Evolutionary conservation across 2,888 invertebrate species (phyloP), one percentile per base, ranked within the genome.

Genomic region (Mechanitis messenoides): DNA sequence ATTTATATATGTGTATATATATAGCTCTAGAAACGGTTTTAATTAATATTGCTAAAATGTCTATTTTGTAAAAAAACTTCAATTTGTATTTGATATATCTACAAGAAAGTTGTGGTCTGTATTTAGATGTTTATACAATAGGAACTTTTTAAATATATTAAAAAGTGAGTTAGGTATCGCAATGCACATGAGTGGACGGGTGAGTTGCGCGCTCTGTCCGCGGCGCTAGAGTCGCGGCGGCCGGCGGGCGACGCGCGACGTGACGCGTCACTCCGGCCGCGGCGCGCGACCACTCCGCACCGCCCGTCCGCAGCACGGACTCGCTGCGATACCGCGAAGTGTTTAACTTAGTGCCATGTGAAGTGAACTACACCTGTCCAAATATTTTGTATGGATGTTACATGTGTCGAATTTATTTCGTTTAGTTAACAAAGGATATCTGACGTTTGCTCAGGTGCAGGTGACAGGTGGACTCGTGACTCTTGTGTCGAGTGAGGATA

Each of bases 251-350:
- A 45, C 56, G 56, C 42, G 20, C 53, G 58, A 50, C 58, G 58
- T 53, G 58, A 53, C 85, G 84, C 87, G 87, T 82, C 88, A 89
- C 76, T 87, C 86, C 85, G 85, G 84, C 87, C 87, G 87, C 85
- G 87, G 84, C 87, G 82, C 82, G 87, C 87, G 81, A 78, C 79
- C 76, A 69, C 72, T 72, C 72, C 80, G 82, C 83, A 80, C 76
- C 75, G 80, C 64, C 62, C 71, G 71, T 73, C 74, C 80, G 76
- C 75, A 73, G 72, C 71, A 70, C 66, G 64, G 72, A 67, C 74
- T 74, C 74, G 56, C 62, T 62, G 31, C 59, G 65, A 61, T 67
- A 62, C 60, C 81, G 82, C 80, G 79, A 73, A 81, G 83, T 84
- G 83, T 78, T 80, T 78, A 83, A 42, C 42, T 42, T 42, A 46